Base-by-base conservation (phyloP, 35 echinoderm and acorn worm genomes). In the Apostichopus parvimensis region DNA sequence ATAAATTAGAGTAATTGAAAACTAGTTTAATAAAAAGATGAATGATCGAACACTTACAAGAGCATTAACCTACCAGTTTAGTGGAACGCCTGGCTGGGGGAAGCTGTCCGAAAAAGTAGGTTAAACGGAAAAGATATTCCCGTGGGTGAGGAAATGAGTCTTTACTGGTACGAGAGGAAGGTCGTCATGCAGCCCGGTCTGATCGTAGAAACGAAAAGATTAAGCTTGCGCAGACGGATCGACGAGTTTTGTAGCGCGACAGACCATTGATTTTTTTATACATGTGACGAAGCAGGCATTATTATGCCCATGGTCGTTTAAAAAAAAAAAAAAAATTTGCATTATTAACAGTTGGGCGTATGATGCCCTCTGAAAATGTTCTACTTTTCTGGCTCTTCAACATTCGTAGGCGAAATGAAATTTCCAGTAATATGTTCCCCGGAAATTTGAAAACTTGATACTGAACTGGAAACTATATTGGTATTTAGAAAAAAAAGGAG, bases 101-200 rank as follows among this genome's bases (percentile, higher is more conserved):
- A 68, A 68, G 64, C 18, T 68, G 8, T 82, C 55, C 45, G 54
- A 82, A 57, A 45, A 45, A 56, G 79, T 82, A 82, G 79, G 79
- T 82, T 82, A 82, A 82, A 82, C 79, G 79, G 79, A 82, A 82
- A 53, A 82, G 78, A 13, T 26, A 55, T 82, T 45, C 52, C 18
- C 64, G 11, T 68, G 64, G 64, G 64, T 68, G 64, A 68, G 64
- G 64, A 68, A 68, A 68, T 68, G 64, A 68, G 64, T 68, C 64
- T 68, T 68, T 68, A 45, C 34, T 45, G 34, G 34, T 68, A 68
- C 18, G 11, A 68, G 64, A 68, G 64, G 64, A 68, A 68, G 64
- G 18, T 18, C 11, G 64, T 68, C 11, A 68, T 14, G 64, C 64
- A 17, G 17, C 9, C 17, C 9, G 11, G 64, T 18, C 64, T 68